phyloP scores from a whole-genome alignment of 2,113 vertebrate species.

The Menura novaehollandiae region DNA sequence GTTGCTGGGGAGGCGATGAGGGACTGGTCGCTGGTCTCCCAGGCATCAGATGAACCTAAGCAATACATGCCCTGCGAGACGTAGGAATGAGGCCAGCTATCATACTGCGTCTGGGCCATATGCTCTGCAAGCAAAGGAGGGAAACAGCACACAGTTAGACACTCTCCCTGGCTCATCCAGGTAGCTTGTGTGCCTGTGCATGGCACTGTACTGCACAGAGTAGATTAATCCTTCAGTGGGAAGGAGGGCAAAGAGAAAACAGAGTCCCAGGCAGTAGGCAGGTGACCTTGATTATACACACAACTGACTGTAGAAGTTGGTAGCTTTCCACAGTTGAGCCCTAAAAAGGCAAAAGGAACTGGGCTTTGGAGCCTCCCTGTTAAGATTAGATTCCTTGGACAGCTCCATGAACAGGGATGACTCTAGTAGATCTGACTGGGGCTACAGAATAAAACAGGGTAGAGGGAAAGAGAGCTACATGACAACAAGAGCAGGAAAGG shows the following conservation, averaged over 20 bases:
- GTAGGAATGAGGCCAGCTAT: conserved; percentile 96
- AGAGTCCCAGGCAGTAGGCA: neutral
- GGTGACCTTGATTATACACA: neutral
- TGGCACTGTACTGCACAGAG: neutral
- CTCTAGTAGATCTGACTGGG: neutral
- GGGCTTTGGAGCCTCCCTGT: neutral
- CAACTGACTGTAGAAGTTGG: neutral
- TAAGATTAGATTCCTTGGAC: neutral
- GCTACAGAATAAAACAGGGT: neutral
- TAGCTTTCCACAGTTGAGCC: neutral
- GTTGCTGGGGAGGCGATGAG: conserved; percentile 87
- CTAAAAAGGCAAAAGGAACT: neutral
- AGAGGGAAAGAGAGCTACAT: neutral
- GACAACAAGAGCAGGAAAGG: neutral
- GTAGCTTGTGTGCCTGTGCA: neutral
- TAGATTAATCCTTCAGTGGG: neutral
- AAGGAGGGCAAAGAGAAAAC: neutral
- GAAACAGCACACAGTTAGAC: neutral
- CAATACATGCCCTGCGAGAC: conserved; percentile 98
- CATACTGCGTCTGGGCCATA: conserved; percentile 90
- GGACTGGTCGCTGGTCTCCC: conserved; percentile 94
- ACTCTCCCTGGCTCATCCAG: neutral
- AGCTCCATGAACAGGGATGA: neutral
- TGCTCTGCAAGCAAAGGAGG: conserved; percentile 68
- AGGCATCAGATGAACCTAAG: conserved; percentile 93